These are phyloP conservation scores for Hypanus sabinus DNA, from an alignment of 2,113 vertebrate species.

Conservation along the genomic window DNA sequence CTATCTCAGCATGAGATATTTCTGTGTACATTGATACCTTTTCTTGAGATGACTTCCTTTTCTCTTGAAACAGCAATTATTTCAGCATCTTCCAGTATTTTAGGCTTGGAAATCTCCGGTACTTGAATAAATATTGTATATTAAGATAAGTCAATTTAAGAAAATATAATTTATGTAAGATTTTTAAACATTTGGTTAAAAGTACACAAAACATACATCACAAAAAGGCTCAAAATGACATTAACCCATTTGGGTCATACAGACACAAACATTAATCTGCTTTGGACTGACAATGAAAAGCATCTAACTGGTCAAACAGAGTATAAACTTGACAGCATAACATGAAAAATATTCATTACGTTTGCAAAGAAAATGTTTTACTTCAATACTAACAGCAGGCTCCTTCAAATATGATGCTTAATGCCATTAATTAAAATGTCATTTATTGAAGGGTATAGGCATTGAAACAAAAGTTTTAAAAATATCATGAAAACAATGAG, in stretches of 20 bases:
- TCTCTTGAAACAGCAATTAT: not conserved
- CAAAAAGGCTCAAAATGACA: not conserved
- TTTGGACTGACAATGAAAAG: not conserved
- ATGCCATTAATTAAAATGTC: not conserved
- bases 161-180: not conserved
- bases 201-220: not conserved
- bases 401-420: not conserved
- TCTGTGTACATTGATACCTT: slow-evolving; percentile 11
- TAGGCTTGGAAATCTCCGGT: slow-evolving; percentile 43
- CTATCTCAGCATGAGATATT: not conserved
- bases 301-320: not conserved
- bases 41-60: not conserved
- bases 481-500: not conserved
- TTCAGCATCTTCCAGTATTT: slow-evolving; percentile 1
- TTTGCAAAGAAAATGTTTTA: not conserved
- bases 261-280: not conserved
- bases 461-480: not conserved
- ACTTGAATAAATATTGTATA: slow-evolving; percentile 51
- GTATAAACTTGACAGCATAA: not conserved
- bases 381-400: not conserved
- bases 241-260: not conserved
- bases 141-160: slow-evolving; percentile 38
- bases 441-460: not conserved
- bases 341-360: not conserved
- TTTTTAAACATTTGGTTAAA: not conserved